Base-by-base conservation (phyloP, 2,113 vertebrate species). In the Varanus salvator region DNA sequence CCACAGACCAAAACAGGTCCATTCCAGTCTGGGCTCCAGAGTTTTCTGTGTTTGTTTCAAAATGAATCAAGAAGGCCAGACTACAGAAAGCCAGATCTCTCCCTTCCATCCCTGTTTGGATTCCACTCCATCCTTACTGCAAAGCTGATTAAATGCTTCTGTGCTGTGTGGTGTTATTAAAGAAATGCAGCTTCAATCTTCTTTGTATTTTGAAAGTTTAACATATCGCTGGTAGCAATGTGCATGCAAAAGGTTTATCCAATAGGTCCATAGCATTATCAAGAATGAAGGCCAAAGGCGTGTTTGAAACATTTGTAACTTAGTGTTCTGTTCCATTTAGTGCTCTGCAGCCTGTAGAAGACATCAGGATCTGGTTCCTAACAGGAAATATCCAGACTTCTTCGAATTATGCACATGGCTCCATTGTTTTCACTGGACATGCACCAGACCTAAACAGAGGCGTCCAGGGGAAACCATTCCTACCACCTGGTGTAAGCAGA, bases 361-460 rank as follows among this genome's bases (percentile, higher is more conserved):
- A 29, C 78, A 82, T 88, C 66, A 38, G 78, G 68, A 50, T 71
- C 50, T 19, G 66, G 71, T 23, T 88, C 48, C 64, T 80, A 77
- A 77, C 64, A 80, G n/a, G 29, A 80, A 69, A 69, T 27, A 52
- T 8, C 48, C 66, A 69, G 66, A 34, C 64, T 31, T 88, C 71
- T 72, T 54, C 48, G 57, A 74, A 31, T 75, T 71, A 72, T 80
- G n/a, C 38, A 88, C 34, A 72, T 81, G 52, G 57, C 38, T 78
- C 38, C 78, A 88, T 72, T 82, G 87, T 82, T 82, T 88, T 72
- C 87, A 19, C 68, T 88, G 50, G 78, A 88, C 54, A 29, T 44
- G 50, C 52, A 82, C 87, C 68, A 88, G 87, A n/a, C 52, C 78
- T 74, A 82, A 88, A 88, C 78, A 88, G 69, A 72, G 68, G 27